These are phyloP conservation scores for Seriola quinqueradiata DNA, from an alignment of 2,113 vertebrate genomes.

Conservation along the genomic window DNA sequence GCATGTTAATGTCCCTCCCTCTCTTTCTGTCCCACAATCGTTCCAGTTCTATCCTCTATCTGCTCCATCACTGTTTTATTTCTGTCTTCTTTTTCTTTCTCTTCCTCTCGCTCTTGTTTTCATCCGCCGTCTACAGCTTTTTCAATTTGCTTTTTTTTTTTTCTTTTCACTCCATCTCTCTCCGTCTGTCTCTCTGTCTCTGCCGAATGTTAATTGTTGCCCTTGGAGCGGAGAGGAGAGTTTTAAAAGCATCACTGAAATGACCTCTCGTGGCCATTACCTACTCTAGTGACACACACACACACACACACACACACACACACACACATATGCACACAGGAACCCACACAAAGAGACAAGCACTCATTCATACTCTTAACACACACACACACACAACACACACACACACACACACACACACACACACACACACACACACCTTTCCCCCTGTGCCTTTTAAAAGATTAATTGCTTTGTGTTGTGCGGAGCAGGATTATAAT, in stretches of 20 bases:
- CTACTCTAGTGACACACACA: conserved; percentile 39
- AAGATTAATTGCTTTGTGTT: conserved; percentile 82
- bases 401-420: conserved; percentile 24
- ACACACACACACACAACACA: conserved; percentile 9
- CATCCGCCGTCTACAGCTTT: conserved; percentile 13
- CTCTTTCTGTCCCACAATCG: background rate
- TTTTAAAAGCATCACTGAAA: conserved; percentile 67
- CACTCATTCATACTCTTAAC: conserved; percentile 6
- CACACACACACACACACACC: conserved; percentile 21
- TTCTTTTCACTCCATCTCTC: conserved; percentile 8
- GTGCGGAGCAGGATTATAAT: conserved; percentile 75
- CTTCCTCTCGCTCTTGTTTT: conserved; percentile 22
- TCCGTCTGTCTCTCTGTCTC: background rate
- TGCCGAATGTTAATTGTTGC: conserved; percentile 72
- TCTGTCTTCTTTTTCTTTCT: background rate
- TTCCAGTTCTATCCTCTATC: background rate
- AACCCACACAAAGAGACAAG: background rate
- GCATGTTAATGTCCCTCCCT: conserved; percentile 46
- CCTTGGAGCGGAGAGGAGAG: conserved; percentile 59
- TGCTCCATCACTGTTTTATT: background rate
- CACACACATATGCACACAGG: background rate
- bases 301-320: background rate
- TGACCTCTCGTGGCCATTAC: conserved; percentile 73
- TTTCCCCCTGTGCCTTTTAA: conserved; percentile 69
- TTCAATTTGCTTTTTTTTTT: conserved; percentile 34